A percentile compares a stretch with the other conserved stretches of the same genome.
phyloP scores from a whole-genome alignment of 2,113 vertebrate genomes.

The Euleptes europaea region DNA sequence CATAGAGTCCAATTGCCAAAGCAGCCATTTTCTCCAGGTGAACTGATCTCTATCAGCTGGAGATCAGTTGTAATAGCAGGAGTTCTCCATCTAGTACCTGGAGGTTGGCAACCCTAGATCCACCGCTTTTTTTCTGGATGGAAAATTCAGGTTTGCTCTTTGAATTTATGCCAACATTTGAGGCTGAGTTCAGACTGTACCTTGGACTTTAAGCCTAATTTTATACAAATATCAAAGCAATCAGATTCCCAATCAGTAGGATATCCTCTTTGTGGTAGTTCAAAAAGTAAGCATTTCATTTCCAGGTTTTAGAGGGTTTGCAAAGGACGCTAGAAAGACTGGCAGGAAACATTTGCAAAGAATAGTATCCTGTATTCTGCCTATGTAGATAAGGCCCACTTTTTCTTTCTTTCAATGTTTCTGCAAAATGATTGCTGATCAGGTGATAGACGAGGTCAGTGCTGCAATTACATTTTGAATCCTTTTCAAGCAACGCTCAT shows the following conservation, averaged over 20 bases:
- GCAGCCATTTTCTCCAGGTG: too few relatives aligned
- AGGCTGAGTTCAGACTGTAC: neutral
- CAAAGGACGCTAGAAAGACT: slow-evolving; percentile 19
- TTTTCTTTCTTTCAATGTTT: slow-evolving; percentile 69
- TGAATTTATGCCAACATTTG: neutral
- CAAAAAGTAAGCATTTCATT: slow-evolving; percentile 15
- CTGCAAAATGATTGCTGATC: slow-evolving; percentile 75
- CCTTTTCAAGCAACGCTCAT: slow-evolving; percentile 69
- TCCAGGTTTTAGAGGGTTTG: slow-evolving; percentile 1
- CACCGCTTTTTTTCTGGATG: neutral
- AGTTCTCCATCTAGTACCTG: too few relatives aligned
- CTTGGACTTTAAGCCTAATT: neutral
- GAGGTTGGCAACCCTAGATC: too few relatives aligned
- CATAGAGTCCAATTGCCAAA: too few relatives aligned
- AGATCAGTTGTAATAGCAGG: too few relatives aligned
- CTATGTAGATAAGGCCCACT: slow-evolving; percentile 61
- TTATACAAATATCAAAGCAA: neutral
- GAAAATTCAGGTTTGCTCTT: neutral
- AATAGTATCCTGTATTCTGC: slow-evolving; percentile 52
- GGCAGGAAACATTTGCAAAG: slow-evolving; percentile 46
- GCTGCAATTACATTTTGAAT: slow-evolving; percentile 73
- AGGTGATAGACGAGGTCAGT: slow-evolving; percentile 74
- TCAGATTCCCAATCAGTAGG: neutral
- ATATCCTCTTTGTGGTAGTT: neutral
- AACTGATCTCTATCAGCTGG: too few relatives aligned